Evolutionary conservation across 1,140 invertebrate genomes (phyloP).

Genomic region (Panagrolaimus sp.): DNA sequence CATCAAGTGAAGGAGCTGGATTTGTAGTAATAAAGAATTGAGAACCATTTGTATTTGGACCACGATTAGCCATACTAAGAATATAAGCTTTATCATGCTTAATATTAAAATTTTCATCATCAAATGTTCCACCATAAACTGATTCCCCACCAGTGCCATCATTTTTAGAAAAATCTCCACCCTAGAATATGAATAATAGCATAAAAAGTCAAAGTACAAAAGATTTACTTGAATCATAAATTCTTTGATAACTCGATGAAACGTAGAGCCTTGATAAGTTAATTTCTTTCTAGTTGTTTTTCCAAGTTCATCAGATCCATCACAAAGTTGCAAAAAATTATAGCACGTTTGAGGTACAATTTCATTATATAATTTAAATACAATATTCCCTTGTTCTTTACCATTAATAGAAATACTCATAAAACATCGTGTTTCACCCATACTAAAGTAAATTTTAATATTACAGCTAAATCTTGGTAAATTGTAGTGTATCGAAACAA

Average conservation of each 20-base stretch:
- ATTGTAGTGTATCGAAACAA: no score
- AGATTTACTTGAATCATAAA: constrained; percentile 87
- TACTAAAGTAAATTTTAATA: constrained; percentile 45
- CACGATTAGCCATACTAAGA: constrained; percentile 53
- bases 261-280: constrained; percentile 62
- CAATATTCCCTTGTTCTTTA: neutral
- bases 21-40: constrained; percentile 93
- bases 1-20: constrained; percentile 48
- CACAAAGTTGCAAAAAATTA: constrained; percentile 63
- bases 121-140: constrained; percentile 92
- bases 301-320: constrained; percentile 58
- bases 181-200: constrained; percentile 63
- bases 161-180: constrained; percentile 58
- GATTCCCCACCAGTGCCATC: constrained; percentile 96
- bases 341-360: constrained; percentile 44
- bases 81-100: constrained; percentile 67
- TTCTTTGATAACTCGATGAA: constrained; percentile 82
- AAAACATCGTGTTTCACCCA: constrained; percentile 24
- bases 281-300: constrained; percentile 79
- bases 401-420: constrained; percentile 7
- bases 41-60: constrained; percentile 91
- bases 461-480: no score
- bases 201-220: neutral
- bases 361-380: constrained; percentile 10
- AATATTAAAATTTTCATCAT: constrained; percentile 89